Percentiles rank a stretch among this genome's conserved stretches.
phyloP scores from a whole-genome alignment of 1,140 invertebrate species.

The Aphis gossypii region DNA sequence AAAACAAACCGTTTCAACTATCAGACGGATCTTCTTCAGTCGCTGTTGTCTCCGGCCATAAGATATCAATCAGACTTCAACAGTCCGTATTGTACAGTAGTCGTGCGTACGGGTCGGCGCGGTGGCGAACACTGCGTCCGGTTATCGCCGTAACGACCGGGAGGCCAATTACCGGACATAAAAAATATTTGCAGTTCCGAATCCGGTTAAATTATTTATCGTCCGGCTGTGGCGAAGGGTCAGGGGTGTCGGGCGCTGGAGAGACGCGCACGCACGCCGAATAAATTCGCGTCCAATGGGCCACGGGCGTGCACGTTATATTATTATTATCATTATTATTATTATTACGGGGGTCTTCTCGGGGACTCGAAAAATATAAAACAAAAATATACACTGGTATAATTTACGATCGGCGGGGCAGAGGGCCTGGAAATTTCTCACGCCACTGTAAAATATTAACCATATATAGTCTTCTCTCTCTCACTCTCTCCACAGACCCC shows the following conservation, averaged over 20 bases:
- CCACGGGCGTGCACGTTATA: neutral
- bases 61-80: neutral
- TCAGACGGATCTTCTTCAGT: neutral
- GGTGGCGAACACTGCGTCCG: neutral
- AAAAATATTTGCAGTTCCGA: conserved; percentile 19
- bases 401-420: conserved; percentile 30
- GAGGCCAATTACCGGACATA: conserved; percentile 22
- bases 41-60: neutral
- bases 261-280: neutral
- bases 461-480: neutral
- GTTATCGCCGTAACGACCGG: neutral
- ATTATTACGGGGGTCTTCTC: neutral
- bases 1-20: neutral
- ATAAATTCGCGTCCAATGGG: neutral
- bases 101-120: neutral
- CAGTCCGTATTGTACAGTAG: neutral
- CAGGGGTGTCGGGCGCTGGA: neutral
- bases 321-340: neutral
- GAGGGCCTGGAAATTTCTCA: neutral
- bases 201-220: conserved; percentile 36
- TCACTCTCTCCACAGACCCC: neutral
- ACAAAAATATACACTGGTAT: neutral
- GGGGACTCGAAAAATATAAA: conserved; percentile 32
- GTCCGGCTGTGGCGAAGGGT: neutral
- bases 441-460: conserved; percentile 2